Conservation (phyloP, 2,113 vertebrate genomes). For the Neodontobutis hainanensis region DNA sequence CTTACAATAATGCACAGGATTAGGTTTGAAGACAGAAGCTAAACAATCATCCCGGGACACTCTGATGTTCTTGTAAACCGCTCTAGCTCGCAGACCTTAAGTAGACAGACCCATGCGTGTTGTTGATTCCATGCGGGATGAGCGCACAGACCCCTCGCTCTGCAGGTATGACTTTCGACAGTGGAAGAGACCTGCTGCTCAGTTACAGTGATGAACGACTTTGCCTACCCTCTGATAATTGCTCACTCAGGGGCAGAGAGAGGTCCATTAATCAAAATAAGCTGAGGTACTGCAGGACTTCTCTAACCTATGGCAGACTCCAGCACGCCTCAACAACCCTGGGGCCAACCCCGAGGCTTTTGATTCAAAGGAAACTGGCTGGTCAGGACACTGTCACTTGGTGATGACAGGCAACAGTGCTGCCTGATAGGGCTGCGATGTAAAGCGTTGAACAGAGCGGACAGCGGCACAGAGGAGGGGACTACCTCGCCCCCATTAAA, state of each 20-base stretch:
- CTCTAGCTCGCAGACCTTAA: slow-evolving; percentile 30
- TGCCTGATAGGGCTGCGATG: slow-evolving; percentile 13
- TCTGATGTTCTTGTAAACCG: slow-evolving; percentile 29
- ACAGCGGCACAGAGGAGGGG: neutral
- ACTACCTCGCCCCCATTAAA: slow-evolving; percentile 21
- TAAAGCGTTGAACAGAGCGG: slow-evolving; percentile 31
- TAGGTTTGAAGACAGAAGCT: slow-evolving; percentile 40
- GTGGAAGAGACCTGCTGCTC: slow-evolving; percentile 63
- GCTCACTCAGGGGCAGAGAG: slow-evolving; percentile 83
- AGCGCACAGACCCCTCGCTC: slow-evolving; percentile 38
- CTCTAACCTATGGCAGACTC: slow-evolving; percentile 56
- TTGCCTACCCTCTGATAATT: slow-evolving; percentile 82
- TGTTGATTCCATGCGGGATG: slow-evolving; percentile 22
- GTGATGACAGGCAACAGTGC: slow-evolving; percentile 32
- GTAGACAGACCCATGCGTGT: slow-evolving; percentile 12
- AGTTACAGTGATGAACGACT: slow-evolving; percentile 82
- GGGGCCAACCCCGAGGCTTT: slow-evolving; percentile 50
- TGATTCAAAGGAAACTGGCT: slow-evolving; percentile 41
- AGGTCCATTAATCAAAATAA: slow-evolving; percentile 85
- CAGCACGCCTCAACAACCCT: slow-evolving; percentile 38
- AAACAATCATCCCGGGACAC: slow-evolving; percentile 46
- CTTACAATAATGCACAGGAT: slow-evolving; percentile 31
- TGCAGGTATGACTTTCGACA: slow-evolving; percentile 67
- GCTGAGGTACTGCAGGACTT: slow-evolving; percentile 66
- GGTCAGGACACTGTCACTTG: slow-evolving; percentile 49